phyloP scores from a whole-genome alignment of 2,797 vertebrate genomes.

The Myotis myotis region DNA sequence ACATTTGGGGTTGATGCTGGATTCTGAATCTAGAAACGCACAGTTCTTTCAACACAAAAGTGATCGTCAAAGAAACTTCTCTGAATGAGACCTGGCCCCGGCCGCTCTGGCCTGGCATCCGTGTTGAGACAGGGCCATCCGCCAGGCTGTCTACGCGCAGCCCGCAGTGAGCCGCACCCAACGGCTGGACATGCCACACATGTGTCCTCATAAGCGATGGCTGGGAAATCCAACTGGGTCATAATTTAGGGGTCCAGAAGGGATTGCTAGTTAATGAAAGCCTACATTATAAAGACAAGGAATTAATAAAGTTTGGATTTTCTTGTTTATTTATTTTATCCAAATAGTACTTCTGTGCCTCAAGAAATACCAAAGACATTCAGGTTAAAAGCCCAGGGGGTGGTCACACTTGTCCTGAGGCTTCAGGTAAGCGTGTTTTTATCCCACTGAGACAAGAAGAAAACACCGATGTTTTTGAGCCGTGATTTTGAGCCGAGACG shows the following conservation, averaged over 20 bases:
- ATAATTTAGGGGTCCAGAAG: not conserved
- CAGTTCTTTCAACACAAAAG: not conserved
- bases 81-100: not conserved
- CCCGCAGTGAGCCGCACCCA: not conserved
- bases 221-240: not conserved
- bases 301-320: not conserved
- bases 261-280: not conserved
- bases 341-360: conserved; percentile 24
- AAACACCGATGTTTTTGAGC: not conserved
- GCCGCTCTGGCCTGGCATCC: not conserved
- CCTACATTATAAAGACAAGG: not conserved
- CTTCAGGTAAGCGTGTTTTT: conserved; percentile 11
- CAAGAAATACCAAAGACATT: conserved; percentile 12
- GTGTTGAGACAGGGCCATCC: not conserved
- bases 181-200: not conserved
- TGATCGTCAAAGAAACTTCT: not conserved
- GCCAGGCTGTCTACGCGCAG: not conserved
- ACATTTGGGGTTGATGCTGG: not conserved
- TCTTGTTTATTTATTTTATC: not conserved
- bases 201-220: not conserved
- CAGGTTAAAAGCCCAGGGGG: not conserved
- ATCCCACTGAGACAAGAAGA: not conserved
- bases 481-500: not conserved
- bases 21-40: not conserved
- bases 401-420: not conserved